Evolutionary conservation across 2,113 vertebrate genomes (phyloP).

Genomic region (Cygnus atratus): DNA sequence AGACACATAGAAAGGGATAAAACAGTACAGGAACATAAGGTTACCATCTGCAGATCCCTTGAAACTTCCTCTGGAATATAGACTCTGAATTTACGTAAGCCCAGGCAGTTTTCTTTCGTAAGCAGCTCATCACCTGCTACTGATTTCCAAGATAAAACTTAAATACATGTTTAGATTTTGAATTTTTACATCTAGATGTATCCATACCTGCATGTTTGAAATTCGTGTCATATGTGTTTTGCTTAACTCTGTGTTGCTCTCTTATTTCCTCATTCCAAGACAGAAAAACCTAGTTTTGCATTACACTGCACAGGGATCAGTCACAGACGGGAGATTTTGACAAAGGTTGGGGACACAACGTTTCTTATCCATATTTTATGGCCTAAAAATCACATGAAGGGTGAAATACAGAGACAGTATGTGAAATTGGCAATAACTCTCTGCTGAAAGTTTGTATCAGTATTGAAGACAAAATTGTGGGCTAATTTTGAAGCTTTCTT

Average conservation of each 20-base stretch:
- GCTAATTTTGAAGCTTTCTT: background rate
- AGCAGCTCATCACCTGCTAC: background rate
- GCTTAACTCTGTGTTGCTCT: background rate
- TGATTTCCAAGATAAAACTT: background rate
- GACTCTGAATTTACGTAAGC: background rate
- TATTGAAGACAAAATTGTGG: background rate
- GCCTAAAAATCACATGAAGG: background rate
- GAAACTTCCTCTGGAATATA: background rate
- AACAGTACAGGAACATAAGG: background rate
- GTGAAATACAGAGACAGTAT: background rate
- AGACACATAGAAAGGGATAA: background rate
- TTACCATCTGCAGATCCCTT: background rate
- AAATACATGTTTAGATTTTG: background rate
- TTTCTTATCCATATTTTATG: background rate
- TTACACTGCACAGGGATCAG: background rate
- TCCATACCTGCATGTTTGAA: background rate
- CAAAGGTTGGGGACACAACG: background rate
- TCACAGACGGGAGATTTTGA: background rate
- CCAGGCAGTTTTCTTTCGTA: background rate
- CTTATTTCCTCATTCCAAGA: background rate
- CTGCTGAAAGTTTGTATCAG: background rate
- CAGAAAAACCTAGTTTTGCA: background rate
- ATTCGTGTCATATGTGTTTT: background rate
- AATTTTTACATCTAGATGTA: background rate
- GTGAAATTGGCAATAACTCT: background rate